Percentiles rank a stretch among this genome's conserved stretches.
Evolutionary conservation across 2,888 invertebrate species (phyloP).

Genomic region (Gibbula magus): DNA sequence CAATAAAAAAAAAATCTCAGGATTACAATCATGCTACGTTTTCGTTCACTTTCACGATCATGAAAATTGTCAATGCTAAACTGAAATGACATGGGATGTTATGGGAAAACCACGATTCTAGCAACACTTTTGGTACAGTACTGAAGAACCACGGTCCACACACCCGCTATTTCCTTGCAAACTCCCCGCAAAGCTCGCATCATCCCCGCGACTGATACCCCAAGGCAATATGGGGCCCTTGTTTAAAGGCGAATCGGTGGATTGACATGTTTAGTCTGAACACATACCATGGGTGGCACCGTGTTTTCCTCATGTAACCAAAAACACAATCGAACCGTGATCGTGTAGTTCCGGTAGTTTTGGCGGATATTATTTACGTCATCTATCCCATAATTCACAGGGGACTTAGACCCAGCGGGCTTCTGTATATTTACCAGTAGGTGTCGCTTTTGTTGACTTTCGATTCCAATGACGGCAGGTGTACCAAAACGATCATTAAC

Average conservation of each 20-base stretch:
- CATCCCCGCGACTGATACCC: too few species aligned
- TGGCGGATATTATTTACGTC: conserved; percentile 10
- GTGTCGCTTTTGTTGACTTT: conserved; percentile 20
- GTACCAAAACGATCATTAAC: conserved; percentile 11
- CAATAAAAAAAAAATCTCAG: too few species aligned
- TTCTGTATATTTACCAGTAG: conserved; percentile 18
- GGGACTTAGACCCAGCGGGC: conserved; percentile 16
- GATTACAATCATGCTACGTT: too few species aligned
- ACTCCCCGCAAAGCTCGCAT: neutral
- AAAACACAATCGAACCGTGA: conserved; percentile 6
- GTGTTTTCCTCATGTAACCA: conserved; percentile 10
- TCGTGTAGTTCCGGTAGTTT: conserved; percentile 7
- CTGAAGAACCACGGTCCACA: too few species aligned
- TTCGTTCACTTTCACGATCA: too few species aligned
- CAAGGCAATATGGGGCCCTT: neutral
- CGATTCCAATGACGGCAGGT: conserved; percentile 9
- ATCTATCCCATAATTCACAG: conserved; percentile 18
- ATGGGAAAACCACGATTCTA: too few species aligned
- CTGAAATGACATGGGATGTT: too few species aligned
- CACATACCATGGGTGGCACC: conserved; percentile 14
- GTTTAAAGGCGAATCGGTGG: neutral
- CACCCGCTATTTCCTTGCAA: neutral
- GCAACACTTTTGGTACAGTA: too few species aligned
- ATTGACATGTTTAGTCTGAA: conserved; percentile 12
- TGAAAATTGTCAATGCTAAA: too few species aligned